These are phyloP conservation scores for Mobula birostris DNA, from an alignment of 2,113 vertebrate species.

Conservation along the genomic window DNA sequence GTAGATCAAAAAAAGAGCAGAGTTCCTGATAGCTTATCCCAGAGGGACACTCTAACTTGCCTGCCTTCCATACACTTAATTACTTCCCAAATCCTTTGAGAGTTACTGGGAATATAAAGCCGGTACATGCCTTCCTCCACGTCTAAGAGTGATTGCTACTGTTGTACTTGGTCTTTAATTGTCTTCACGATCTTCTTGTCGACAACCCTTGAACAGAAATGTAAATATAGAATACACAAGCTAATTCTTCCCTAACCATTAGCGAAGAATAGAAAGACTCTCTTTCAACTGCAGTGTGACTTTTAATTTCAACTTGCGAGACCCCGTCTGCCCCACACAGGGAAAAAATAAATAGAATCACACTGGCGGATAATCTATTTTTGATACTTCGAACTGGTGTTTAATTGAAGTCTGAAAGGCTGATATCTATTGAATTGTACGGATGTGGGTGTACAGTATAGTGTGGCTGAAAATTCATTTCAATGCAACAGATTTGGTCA, in stretches of 20 bases:
- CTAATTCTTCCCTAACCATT: not conserved
- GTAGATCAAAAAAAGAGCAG: not conserved
- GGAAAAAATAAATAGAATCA: constrained; percentile 1
- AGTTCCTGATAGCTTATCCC: not conserved
- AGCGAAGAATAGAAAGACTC: not conserved
- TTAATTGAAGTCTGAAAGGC: not conserved
- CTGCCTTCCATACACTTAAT: not conserved
- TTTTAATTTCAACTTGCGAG: not conserved
- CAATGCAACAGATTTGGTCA: not conserved
- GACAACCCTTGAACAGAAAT: not conserved
- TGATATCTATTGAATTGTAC: not conserved
- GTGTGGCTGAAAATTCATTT: too few relatives aligned
- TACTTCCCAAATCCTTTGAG: not conserved
- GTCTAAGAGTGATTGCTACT: not conserved
- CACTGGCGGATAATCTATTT: not conserved
- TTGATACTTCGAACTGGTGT: not conserved
- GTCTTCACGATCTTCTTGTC: not conserved
- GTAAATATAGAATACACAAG: not conserved
- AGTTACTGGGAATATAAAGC: not conserved
- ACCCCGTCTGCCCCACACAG: not conserved
- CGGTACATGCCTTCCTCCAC: not conserved
- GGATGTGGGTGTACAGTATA: not conserved
- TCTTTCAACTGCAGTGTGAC: not conserved
- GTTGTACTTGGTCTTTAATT: not conserved
- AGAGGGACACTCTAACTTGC: not conserved